Base-by-base conservation (phyloP, 2,797 vertebrate species). In the Rhinichthys osculus region DNA sequence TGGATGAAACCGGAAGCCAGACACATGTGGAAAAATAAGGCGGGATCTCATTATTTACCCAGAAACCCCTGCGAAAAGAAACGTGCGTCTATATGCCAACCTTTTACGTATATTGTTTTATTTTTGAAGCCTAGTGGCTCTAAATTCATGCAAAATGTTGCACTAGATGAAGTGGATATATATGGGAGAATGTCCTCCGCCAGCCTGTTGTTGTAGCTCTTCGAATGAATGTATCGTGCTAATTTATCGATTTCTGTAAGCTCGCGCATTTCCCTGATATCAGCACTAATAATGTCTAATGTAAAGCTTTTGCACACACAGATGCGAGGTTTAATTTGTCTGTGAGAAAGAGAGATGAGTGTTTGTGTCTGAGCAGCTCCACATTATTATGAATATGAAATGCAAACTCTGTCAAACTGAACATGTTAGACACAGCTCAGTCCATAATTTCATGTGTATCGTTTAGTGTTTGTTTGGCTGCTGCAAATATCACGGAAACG, bases 161-260 rank as follows among this genome's bases (percentile, higher is more conserved):
- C 94, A 94, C 92, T 94, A 91, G 90, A 91, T 91, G 86, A 86
- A 90, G 74, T 89, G 76, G 83, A 52, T 17, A 52, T 52, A 19
- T 50, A 88, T 93, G 86, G 90, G 90, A 94, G 92, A 94, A 93
- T 94, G 92, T 94, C 47, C 47, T 50, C 16, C 47, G 14, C 14
- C 14, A 50, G 1, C 47, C 44, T 47, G 13, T 47, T 72, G 78
- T 89, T 85, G 79, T 89, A 88, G 87, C 86, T 82, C n/a, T 81
- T 62, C 57, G 5, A 59, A 42, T 42, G 66, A 80, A 81, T 72
- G 50, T 78, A 83, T 80, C 89, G 72, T 88, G 79, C 85, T 87
- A 57, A 87, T 86, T 90, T 89, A 83, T 88, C 33, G 67, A 74
- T 87, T 80, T 82, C 21, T 86, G 40, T 81, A 83, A 47, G 88